phyloP scores from a whole-genome alignment of 1,140 invertebrate genomes.

The Palaemon carinicauda region DNA sequence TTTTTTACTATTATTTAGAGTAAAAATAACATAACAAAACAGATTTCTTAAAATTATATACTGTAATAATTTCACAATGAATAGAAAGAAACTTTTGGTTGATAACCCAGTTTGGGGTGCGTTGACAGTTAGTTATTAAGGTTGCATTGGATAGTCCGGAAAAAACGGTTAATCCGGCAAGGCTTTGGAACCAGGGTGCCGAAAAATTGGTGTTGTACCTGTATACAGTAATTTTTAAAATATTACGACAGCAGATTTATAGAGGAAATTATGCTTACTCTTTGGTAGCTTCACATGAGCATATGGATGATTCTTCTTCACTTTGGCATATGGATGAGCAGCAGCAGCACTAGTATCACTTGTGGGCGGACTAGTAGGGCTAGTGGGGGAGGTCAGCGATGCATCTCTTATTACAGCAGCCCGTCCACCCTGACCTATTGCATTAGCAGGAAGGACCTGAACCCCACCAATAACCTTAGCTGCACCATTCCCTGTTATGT shows the following conservation, averaged over 20 bases:
- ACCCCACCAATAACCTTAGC: conserved; percentile 50
- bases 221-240: too few species aligned
- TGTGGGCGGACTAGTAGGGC: conserved; percentile 12
- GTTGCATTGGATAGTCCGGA: too few species aligned
- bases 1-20: too few species aligned
- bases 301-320: conserved; percentile 63
- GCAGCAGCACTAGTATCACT: conserved; percentile 7
- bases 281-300: conserved; percentile 53
- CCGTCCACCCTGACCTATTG: conserved; percentile 50
- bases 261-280: conserved; percentile 16
- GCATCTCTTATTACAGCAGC: conserved; percentile 46
- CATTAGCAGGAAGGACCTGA: conserved; percentile 50
- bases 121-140: too few species aligned
- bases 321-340: conserved; percentile 68
- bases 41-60: too few species aligned
- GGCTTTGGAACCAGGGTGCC: too few species aligned
- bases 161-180: too few species aligned
- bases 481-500: conserved; percentile 10
- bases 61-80: too few species aligned
- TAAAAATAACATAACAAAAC: too few species aligned
- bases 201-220: too few species aligned
- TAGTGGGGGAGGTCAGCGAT: conserved; percentile 14
- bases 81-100: too few species aligned
- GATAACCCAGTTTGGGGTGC: too few species aligned
- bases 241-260: neutral